Conservation (phyloP, 2,888 invertebrate genomes). For the Cepaea hortensis region DNA sequence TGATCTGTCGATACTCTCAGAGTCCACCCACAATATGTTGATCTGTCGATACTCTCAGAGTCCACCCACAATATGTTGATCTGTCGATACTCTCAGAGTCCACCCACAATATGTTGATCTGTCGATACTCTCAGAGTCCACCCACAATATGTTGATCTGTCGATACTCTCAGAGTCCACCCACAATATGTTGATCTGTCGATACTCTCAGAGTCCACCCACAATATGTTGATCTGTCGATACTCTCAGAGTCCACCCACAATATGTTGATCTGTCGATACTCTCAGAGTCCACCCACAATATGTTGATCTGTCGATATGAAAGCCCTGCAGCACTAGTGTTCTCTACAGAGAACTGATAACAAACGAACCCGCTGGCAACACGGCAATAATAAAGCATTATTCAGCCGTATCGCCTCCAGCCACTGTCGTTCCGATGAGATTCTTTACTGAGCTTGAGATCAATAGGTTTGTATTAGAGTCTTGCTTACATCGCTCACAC, state of each 20-base stretch:
- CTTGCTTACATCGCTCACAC: constrained; percentile 57
- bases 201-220: neutral
- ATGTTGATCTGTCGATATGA: neutral
- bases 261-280: too few relatives aligned
- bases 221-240: too few relatives aligned
- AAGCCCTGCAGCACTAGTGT: constrained; percentile 8
- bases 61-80: too few relatives aligned
- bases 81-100: too few relatives aligned
- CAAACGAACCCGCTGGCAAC: neutral
- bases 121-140: too few relatives aligned
- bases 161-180: neutral
- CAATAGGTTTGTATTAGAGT: constrained; percentile 58
- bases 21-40: too few relatives aligned
- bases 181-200: too few relatives aligned
- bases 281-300: neutral
- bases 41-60: neutral
- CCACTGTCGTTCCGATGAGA: constrained; percentile 53
- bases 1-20: neutral
- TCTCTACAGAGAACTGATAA: neutral
- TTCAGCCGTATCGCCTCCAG: neutral
- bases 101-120: neutral
- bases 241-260: neutral
- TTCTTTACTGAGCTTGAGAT: constrained; percentile 54
- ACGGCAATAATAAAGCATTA: neutral
- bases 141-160: neutral